Conservation (phyloP, 2,113 vertebrate genomes). For the Rousettus leschenaultii region DNA sequence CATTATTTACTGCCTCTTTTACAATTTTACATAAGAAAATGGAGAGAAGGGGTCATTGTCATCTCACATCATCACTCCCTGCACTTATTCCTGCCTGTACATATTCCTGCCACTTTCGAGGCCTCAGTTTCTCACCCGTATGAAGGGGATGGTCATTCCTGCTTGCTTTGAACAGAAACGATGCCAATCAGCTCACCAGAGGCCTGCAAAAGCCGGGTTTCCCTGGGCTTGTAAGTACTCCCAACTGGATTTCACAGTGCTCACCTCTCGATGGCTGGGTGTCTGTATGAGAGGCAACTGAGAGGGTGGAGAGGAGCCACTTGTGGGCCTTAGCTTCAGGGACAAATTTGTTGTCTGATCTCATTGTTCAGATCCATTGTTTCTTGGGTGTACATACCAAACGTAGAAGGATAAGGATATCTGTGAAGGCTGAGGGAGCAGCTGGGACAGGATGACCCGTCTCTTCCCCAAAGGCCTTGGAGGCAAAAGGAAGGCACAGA, state of each 20-base stretch:
- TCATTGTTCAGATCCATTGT: background rate
- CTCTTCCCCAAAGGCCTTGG: background rate
- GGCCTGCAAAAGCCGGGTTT: background rate
- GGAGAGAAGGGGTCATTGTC: background rate
- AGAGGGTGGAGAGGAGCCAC: background rate
- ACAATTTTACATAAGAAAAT: background rate
- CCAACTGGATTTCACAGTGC: background rate
- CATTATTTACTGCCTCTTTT: background rate
- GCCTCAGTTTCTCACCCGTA: background rate
- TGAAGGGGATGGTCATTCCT: background rate
- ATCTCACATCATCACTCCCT: background rate
- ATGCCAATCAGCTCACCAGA: background rate
- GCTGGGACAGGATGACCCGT: background rate
- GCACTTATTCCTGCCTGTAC: too few relatives aligned
- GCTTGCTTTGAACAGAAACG: background rate
- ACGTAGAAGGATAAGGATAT: background rate
- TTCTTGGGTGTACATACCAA: background rate
- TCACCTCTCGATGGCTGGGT: rapidly evolving
- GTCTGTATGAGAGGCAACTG: background rate
- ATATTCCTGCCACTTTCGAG: background rate
- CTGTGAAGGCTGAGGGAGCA: background rate
- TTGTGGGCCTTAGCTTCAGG: background rate
- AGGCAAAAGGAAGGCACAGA: background rate
- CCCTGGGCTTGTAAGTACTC: rapidly evolving
- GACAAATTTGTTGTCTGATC: background rate